Conservation (phyloP, 2,888 invertebrate species). For the Pimpla rufipes region DNA sequence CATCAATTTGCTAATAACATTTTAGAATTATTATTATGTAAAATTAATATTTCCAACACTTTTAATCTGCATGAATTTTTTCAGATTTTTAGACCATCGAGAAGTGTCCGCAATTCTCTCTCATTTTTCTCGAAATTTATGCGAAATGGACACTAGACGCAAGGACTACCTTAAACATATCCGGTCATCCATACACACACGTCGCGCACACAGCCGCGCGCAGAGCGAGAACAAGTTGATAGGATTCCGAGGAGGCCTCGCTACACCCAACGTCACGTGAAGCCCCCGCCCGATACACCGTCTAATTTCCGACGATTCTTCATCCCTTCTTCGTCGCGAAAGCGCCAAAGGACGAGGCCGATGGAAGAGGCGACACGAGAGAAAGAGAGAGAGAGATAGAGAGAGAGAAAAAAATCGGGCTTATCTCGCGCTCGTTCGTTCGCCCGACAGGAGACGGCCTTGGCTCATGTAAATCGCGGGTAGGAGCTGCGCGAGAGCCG, state of each 20-base stretch:
- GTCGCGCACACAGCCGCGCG: background rate
- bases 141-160: too few relatives aligned
- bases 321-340: constrained; percentile 5
- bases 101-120: too few relatives aligned
- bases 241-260: background rate
- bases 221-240: too few relatives aligned
- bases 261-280: background rate
- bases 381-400: too few relatives aligned
- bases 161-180: background rate
- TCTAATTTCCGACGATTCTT: constrained; percentile 33
- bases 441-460: constrained; percentile 68
- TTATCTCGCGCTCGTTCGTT: constrained; percentile 61
- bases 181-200: background rate
- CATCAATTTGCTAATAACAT: too few relatives aligned
- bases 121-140: too few relatives aligned
- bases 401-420: constrained; percentile 10
- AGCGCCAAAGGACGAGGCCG: background rate
- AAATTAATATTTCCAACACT: too few relatives aligned
- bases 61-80: too few relatives aligned
- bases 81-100: too few relatives aligned
- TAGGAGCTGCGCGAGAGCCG: constrained; percentile 59
- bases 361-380: background rate
- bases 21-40: too few relatives aligned
- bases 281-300: background rate
- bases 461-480: constrained; percentile 68